A percentile compares a stretch with the other conserved stretches of the same genome.
Conservation (phyloP, 2,797 vertebrate species). For the Centropyge bicolor region DNA sequence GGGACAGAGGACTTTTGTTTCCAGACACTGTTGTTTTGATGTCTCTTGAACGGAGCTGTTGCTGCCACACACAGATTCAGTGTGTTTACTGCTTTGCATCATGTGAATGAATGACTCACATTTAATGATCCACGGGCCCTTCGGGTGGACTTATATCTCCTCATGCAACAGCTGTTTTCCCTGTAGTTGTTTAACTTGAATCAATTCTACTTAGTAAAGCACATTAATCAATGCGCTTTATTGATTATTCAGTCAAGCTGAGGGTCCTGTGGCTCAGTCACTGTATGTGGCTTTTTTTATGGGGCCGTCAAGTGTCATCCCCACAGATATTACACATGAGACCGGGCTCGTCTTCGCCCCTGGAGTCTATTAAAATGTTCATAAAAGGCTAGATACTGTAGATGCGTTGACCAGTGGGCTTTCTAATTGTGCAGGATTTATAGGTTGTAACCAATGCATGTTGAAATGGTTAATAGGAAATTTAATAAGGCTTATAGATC, state of each 20-base stretch:
- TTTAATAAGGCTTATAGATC: neutral
- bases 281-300: slow-evolving; percentile 45
- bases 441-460: neutral
- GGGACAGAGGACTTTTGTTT: neutral
- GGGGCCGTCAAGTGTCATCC: slow-evolving; percentile 39
- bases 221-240: slow-evolving; percentile 56
- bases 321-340: slow-evolving; percentile 20
- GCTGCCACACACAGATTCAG: neutral
- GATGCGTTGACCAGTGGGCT: neutral
- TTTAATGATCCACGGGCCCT: slow-evolving; percentile 19
- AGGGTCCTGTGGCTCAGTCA: slow-evolving; percentile 30
- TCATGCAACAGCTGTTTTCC: slow-evolving; percentile 19
- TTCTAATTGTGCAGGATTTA: neutral
- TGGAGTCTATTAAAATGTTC: slow-evolving; percentile 16
- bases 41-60: neutral
- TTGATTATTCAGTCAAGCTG: slow-evolving; percentile 60
- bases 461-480: neutral
- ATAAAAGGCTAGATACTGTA: neutral
- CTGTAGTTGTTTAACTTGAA: slow-evolving; percentile 50
- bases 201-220: slow-evolving; percentile 55
- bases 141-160: slow-evolving; percentile 1
- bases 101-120: slow-evolving; percentile 25
- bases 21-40: neutral
- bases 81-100: slow-evolving; percentile 6
- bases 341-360: slow-evolving; percentile 8